Base-by-base conservation (phyloP, 1,140 invertebrate species). In the Dendroctonus ponderosae region DNA sequence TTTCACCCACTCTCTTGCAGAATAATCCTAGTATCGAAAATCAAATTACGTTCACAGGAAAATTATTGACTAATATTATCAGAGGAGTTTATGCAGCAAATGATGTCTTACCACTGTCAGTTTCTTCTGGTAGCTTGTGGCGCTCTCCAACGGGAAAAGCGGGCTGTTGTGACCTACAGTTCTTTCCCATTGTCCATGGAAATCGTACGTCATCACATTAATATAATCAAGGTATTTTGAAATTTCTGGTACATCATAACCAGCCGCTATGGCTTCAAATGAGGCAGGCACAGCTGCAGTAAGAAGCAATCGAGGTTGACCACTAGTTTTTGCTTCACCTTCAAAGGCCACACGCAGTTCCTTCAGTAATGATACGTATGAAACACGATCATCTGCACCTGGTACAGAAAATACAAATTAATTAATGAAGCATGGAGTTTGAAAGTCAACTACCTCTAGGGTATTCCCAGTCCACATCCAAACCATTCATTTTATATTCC, bases 381-480 rank as follows among this genome's bases (percentile, higher is more conserved):
- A 87, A 0, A 87, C 82, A 43, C 89, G 83, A 75, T 97, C 94
- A 72, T 95, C 93, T 5, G 88, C 86, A 12, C 93, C 65, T 67
- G 39, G 44, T 46, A 46, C 3, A 0, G 4, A 12, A 46, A 9
- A 12, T 46, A 11, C 44, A 46, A 11, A 26, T 2, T 26, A 3
- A 26, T 26, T 26, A 26, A 2, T 26, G 26, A 26, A 26, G 26
- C 26, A 46, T 2, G 4, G 12, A 9, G 44, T 46, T 46, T 14
- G 44, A 11, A 11, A 46, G 9, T 11, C n/a, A 46, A 4, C 2
- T 14, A 67, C 66, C 93, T 75, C 92, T 86, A 4, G 95, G 94
- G 80, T 97, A 97, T 81, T 98, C 94, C 95, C 96, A 98, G 75
- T 97, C 94, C 0, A 98, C 89, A 72, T 98, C 95, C n/a, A 96